Conservation (phyloP, 2,113 vertebrate species). For the Ictidomys tridecemlineatus region DNA sequence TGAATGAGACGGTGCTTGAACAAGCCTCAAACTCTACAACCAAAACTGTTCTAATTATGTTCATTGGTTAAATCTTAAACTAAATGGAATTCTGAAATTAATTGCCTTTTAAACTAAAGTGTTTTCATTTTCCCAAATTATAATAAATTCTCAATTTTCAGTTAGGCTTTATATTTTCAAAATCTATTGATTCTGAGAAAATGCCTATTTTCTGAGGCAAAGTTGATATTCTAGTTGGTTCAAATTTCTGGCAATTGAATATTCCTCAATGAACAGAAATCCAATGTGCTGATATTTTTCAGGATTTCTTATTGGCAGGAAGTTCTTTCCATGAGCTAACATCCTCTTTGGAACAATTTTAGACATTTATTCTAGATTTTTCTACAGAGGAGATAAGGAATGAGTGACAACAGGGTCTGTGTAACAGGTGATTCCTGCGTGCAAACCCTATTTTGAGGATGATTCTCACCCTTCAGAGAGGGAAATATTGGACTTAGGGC, state of each 20-base stretch:
- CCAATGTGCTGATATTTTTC: conserved; percentile 57
- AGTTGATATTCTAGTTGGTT: conserved; percentile 60
- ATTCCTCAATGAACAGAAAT: conserved; percentile 65
- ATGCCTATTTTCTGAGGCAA: conserved; percentile 55
- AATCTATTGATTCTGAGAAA: conserved; percentile 38
- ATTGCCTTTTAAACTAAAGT: conserved; percentile 52
- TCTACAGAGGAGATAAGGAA: neutral
- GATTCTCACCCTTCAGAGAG: neutral
- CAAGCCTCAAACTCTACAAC: neutral
- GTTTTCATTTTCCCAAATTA: conserved; percentile 53
- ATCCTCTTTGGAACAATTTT: conserved; percentile 45
- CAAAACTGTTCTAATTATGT: conserved; percentile 7
- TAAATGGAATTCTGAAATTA: conserved; percentile 47
- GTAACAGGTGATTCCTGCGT: neutral
- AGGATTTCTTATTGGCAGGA: conserved; percentile 17
- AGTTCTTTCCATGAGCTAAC: conserved; percentile 49
- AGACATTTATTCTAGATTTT: conserved; percentile 37
- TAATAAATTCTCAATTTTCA: conserved; percentile 48
- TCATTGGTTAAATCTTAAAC: conserved; percentile 6
- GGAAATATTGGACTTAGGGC: neutral
- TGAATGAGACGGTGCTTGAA: neutral
- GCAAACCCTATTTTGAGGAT: neutral
- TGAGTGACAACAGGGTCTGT: conserved; percentile 1
- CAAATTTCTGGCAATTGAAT: conserved; percentile 63
- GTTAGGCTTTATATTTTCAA: conserved; percentile 18